A percentile compares a stretch with the other conserved stretches of the same genome.
Evolutionary conservation across 2,888 invertebrate genomes (phyloP).

Genomic region (Eristalis tenax): DNA sequence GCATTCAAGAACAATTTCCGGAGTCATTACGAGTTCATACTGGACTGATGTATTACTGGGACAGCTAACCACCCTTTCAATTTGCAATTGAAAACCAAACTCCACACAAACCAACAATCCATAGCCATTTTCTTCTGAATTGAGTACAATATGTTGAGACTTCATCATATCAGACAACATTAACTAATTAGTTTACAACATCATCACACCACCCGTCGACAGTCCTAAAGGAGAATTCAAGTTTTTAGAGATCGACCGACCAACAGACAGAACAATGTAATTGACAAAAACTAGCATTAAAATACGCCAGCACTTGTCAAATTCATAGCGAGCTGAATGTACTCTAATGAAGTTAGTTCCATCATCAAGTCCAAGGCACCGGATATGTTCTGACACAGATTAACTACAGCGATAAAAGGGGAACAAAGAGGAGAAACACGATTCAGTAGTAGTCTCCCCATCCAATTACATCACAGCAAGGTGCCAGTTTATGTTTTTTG

Average conservation of each 20-base stretch:
- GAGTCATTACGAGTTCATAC: no score
- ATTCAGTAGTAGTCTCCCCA: background rate
- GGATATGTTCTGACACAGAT: background rate
- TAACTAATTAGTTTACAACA: background rate
- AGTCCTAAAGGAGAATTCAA: background rate
- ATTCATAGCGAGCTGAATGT: background rate
- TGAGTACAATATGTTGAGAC: no score
- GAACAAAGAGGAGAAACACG: background rate
- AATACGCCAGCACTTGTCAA: background rate
- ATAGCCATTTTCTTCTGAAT: no score
- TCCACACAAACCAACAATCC: no score
- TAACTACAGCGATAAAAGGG: background rate
- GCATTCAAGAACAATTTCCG: no score
- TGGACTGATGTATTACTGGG: no score
- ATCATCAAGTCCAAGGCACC: background rate
- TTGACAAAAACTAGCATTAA: background rate
- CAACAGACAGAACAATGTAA: background rate
- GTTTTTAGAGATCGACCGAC: background rate
- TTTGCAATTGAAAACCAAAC: no score
- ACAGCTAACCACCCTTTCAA: no score
- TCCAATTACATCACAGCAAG: conserved; percentile 1
- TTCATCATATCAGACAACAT: background rate
- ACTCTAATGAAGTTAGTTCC: background rate
- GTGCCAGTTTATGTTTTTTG: background rate
- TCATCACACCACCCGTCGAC: background rate